Evolutionary conservation across 1,140 invertebrate genomes (phyloP).

Genomic region (Macrobrachium rosenbergii): DNA sequence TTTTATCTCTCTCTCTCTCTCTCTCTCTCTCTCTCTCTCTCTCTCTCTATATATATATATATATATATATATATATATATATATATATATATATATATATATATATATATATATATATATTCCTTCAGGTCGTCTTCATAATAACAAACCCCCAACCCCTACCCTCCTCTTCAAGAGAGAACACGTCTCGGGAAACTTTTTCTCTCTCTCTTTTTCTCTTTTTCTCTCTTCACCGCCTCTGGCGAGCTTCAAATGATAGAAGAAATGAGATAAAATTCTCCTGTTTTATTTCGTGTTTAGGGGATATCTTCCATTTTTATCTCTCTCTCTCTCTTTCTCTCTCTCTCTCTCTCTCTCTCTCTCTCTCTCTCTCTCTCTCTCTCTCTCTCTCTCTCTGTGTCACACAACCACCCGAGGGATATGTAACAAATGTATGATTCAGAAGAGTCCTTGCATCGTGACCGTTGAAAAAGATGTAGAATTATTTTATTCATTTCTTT

Average conservation of each 20-base stretch:
- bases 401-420: neutral
- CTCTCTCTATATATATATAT: neutral
- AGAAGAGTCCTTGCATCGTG: no score
- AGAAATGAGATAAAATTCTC: neutral
- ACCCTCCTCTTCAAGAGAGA: no score
- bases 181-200: no score
- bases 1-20: neutral
- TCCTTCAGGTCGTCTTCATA: neutral
- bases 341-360: constrained; percentile 30
- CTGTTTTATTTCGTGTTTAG: no score
- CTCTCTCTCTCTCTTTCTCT: constrained; percentile 32
- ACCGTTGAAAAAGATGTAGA: no score
- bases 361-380: constrained; percentile 28
- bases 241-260: neutral
- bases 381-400: constrained; percentile 30
- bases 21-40: constrained; percentile 2
- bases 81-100: no score
- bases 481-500: no score
- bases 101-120: no score
- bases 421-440: no score
- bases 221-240: neutral
- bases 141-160: no score
- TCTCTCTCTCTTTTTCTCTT: neutral
- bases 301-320: neutral
- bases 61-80: no score